Percentiles rank a stretch among this genome's conserved stretches.
These are phyloP conservation scores for Entomobrya multifasciata DNA, from an alignment of 2,888 invertebrate genomes.

Conservation along the genomic window DNA sequence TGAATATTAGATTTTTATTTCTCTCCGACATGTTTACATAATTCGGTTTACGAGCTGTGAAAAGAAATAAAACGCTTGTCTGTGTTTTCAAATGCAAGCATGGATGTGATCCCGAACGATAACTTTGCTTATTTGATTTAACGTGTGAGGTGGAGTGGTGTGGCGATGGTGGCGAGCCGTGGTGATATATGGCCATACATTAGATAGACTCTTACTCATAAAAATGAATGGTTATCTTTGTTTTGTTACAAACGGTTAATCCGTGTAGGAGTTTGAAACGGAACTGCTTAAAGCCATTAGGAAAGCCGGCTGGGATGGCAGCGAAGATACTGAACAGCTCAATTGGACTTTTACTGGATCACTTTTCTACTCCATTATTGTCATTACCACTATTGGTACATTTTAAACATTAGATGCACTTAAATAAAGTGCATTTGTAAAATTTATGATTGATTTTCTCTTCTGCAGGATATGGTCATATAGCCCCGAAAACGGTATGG, in stretches of 20 bases:
- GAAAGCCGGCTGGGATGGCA: conserved; percentile 85
- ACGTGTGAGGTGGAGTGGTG: neutral
- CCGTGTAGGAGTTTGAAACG: conserved; percentile 86
- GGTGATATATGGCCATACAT: neutral
- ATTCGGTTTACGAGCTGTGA: conserved; percentile 48
- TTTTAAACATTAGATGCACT: neutral
- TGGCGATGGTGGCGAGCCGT: neutral
- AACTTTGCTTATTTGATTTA: neutral
- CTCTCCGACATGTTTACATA: conserved; percentile 38
- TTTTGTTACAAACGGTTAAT: conserved; percentile 36
- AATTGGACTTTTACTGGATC: conserved; percentile 93
- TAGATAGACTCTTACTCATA: neutral
- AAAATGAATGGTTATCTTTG: conserved; percentile 76
- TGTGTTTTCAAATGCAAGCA: neutral
- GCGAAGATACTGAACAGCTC: conserved; percentile 83
- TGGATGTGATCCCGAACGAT: neutral
- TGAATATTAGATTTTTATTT: neutral
- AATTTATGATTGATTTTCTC: neutral
- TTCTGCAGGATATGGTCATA: conserved; percentile 93
- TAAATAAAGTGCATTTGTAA: neutral
- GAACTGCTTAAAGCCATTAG: conserved; percentile 91
- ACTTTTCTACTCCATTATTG: conserved; percentile 97
- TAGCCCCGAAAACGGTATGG: conserved; percentile 95
- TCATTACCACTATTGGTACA: conserved; percentile 79
- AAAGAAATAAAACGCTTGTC: conserved; percentile 18